Base-by-base conservation (phyloP, 2,797 vertebrate genomes). In the Acanthurus lineatus region DNA sequence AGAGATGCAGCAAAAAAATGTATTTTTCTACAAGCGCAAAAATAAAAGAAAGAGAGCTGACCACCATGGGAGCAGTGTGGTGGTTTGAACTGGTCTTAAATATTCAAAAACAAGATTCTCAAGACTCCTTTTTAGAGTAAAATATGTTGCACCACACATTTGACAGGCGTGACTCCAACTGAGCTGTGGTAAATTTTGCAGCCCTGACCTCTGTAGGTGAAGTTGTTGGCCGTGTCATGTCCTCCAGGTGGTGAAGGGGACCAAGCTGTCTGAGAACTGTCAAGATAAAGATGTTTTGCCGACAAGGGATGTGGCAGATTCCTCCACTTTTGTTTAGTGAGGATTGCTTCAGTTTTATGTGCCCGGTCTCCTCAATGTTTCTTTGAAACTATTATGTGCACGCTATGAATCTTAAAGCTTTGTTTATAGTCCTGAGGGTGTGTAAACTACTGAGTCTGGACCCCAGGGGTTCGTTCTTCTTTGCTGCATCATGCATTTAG, bases 271-370 rank as follows among this genome's bases (percentile, higher is more conserved):
- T n/a, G 35, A 45, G 51, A 72, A 51, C 40, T 73, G 48, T 44
- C 60, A 51, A 73, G 52, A 70, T 70, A 67, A 67, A 73, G 52
- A 56, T 60, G 32, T 60, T 73, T 42, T 53, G 45, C 44, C 2
- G n/a, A 57, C 10, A 65, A 42, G 53, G 12, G 44, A 79, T 9
- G 49, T 52, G 63, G 22, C 42, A 47, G 62, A 5, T 38, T 19
- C 4, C 15, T 3, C 14, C 9, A 6, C 42, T 17, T 40, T 11
- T 40, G 42, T 42, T 57, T 25, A 64, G 28, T 14, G 45, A 16
- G 6, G 1, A 2, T 8, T 44, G 17, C 62, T 69, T 15, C 25
- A 47, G 51, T 38, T 45, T 28, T 44, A 53, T 16, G 42, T 35
- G 47, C 54, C 15, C 10, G 6, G 8, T 28, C 25, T 48, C 17